Base-by-base conservation (phyloP, 2,113 vertebrate species). In the Okapia johnstoni region DNA sequence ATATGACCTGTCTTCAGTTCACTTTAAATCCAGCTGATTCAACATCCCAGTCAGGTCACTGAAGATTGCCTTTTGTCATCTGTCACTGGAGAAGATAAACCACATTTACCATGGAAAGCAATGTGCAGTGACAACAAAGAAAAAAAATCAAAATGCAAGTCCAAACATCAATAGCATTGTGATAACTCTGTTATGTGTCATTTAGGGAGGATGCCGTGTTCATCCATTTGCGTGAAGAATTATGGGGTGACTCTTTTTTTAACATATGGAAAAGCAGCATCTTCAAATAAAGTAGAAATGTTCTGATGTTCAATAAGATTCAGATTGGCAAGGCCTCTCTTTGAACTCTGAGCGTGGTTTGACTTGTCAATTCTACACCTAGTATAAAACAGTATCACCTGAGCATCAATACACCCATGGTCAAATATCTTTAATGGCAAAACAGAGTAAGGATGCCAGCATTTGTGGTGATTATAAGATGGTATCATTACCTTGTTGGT, bases 11-110 rank as follows among this genome's bases (percentile, higher is more conserved):
- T 88, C 58, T 85, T 86, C 23, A 50, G 88, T 90, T 81, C 90
- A 76, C 58, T 90, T 95, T 89, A 95, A 94, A 94, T 66, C 61
- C 5, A 36, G 5, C 15, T 50, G 21, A 6, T 25, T 96, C 36
- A 55, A 30, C n/a, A 76, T 76, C 3, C 46, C 57, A 58, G n/a
- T 96, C 21, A 46, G 36, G 80, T 88, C 73, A 91, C 57, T 85
- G 77, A 96, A 87, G 73, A 50, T 1, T 58, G 25, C 54, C 25
- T 73, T 21, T 88, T 60, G 43, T 92, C 73, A 58, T 88, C 48
- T 88, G 85, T 85, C 88, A 70, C 85, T 97, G 84, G 85, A 77
- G 52, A 86, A 33, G 55, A 95, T 93, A 85, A 94, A 54, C 8
- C 70, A 86, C 23, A 79, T 77, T 94, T 93, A 25, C 60, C 12